Conservation (phyloP, 2,113 vertebrate genomes). For the Gymnorhina tibicen region DNA sequence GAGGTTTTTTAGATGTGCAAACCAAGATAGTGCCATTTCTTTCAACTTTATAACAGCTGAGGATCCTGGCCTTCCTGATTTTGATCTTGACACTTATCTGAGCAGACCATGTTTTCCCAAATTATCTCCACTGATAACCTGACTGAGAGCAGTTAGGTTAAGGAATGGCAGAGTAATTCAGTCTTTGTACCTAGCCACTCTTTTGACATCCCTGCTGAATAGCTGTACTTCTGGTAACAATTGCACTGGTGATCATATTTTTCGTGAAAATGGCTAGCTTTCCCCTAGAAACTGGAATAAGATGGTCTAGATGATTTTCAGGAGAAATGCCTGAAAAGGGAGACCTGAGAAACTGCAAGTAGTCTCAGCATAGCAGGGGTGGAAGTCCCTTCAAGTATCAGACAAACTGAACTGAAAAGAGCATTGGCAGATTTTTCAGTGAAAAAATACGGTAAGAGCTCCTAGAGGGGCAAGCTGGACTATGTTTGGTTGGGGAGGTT, state of each 20-base stretch:
- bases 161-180: neutral
- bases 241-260: neutral
- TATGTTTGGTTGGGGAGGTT: neutral
- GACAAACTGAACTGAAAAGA: neutral
- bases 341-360: neutral
- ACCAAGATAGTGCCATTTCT: neutral
- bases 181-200: neutral
- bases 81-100: neutral
- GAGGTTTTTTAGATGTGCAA: neutral
- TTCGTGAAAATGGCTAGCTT: neutral
- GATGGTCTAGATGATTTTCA: neutral
- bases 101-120: neutral
- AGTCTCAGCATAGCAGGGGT: neutral
- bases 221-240: neutral
- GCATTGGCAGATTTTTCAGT: neutral
- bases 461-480: neutral
- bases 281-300: neutral
- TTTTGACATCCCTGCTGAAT: neutral
- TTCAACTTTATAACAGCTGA: neutral
- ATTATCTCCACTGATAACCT: neutral
- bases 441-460: neutral
- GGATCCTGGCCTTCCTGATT: neutral
- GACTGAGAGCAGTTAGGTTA: neutral
- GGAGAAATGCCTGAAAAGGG: neutral
- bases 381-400: neutral